A percentile compares a stretch with the other conserved stretches of the same genome.
Conservation (phyloP, 2,888 invertebrate genomes). For the Coecobrya sp. region DNA sequence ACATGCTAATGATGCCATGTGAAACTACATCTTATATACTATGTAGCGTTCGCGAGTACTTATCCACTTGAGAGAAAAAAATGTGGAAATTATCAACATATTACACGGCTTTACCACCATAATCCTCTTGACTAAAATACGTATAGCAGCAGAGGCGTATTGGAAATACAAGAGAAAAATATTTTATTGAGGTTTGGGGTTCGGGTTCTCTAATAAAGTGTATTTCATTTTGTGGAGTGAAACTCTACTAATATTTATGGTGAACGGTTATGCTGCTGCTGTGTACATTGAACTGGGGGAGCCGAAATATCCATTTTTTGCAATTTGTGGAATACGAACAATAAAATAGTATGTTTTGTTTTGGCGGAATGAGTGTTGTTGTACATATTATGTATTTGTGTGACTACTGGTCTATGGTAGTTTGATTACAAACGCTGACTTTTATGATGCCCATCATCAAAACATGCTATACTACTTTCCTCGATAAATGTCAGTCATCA, state of each 20-base stretch:
- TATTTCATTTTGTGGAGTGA: neutral
- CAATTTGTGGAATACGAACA: conserved; percentile 20
- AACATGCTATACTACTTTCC: neutral
- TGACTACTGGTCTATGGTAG: neutral
- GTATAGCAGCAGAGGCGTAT: neutral
- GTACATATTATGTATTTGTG: neutral
- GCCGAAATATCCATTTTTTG: neutral
- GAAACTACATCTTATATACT: no score
- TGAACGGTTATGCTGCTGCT: neutral
- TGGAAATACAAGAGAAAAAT: neutral
- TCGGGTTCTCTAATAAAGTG: neutral
- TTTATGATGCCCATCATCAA: conserved; percentile 15
- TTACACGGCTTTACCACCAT: neutral
- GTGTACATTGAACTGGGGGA: neutral
- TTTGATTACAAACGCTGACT: conserved; percentile 3
- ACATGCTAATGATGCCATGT: no score
- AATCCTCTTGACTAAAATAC: conserved; percentile 1
- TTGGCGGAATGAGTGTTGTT: neutral
- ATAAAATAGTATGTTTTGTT: neutral
- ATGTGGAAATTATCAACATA: neutral
- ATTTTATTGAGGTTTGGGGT: neutral
- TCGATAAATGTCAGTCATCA: conserved; percentile 53
- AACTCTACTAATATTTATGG: neutral
- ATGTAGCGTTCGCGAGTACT: neutral
- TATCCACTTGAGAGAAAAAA: neutral